phyloP scores from a whole-genome alignment of 2,113 vertebrate genomes.

The Ranitomeya variabilis region DNA sequence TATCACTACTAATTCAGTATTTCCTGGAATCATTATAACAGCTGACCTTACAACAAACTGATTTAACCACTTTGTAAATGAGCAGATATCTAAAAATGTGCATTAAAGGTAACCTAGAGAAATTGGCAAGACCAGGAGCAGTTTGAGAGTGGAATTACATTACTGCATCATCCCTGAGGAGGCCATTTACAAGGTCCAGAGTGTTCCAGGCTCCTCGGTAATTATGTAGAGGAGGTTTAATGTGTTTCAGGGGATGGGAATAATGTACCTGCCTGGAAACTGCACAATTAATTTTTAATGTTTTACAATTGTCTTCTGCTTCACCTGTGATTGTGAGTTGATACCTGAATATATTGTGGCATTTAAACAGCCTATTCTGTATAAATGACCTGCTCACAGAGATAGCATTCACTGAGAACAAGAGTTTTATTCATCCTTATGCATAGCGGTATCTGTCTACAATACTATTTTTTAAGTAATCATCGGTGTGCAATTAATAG shows the following conservation, averaged over 20 bases:
- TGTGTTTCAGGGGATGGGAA: constrained; percentile 34
- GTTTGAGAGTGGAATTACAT: constrained; percentile 26
- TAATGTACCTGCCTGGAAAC: constrained; percentile 41
- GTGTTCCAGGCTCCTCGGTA: constrained; percentile 41
- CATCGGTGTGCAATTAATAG: not conserved
- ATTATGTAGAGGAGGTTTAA: constrained; percentile 42
- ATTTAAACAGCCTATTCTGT: not conserved
- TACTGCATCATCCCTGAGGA: constrained; percentile 22
- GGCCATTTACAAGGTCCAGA: constrained; percentile 33
- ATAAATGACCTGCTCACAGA: not conserved
- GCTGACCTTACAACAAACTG: not conserved
- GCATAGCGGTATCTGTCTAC: too few species aligned
- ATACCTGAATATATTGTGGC: constrained; percentile 3
- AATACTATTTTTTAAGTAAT: not conserved
- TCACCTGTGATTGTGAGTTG: not conserved
- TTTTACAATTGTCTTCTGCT: constrained; percentile 43
- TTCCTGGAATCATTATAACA: not conserved
- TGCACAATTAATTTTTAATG: constrained; percentile 46
- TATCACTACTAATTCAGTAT: not conserved
- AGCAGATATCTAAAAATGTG: not conserved
- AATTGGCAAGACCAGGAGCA: not conserved
- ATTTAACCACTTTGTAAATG: not conserved
- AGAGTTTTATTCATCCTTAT: not conserved
- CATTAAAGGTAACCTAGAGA: not conserved
- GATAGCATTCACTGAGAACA: not conserved